Evolutionary conservation across 2,113 vertebrate species (phyloP), one percentile per base, ranked within the genome.

Genomic region (Ctenodactylus gundi): DNA sequence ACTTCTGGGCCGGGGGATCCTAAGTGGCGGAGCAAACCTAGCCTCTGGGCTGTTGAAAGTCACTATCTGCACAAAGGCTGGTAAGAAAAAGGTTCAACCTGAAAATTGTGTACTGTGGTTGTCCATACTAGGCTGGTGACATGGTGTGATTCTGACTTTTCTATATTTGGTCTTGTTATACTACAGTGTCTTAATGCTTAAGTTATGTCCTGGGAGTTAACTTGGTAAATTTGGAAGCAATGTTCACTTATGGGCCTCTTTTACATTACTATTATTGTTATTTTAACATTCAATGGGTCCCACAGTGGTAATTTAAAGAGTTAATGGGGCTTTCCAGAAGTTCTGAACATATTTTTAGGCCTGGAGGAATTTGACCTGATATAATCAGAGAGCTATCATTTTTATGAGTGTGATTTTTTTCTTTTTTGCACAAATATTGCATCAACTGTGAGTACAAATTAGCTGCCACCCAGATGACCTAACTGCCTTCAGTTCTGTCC

Each of bases 231-330:
- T 88, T 94, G 93, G 96, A 94, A 89, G 41, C 80, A 27, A 25
- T 49, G 20, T 60, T 67, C 75, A 91, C 89, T 92, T 41, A 1
- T 86, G 62, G 68, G 83, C 80, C 68, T 76, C 68, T 58, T 78
- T 85, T 70, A 87, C 76, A 49, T 36, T 55, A 57, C 67, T 90
- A 5, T 67, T 94, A 65, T 80, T 95, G 90, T 94, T 97, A 77
- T 96, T 95, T 88, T 89, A 95, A 92, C 95, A 77, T 84, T 86
- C 65, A n/a, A 11, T 80, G 94, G n/a, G 88, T 94, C 96, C 94
- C 92, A 83, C 53, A 67, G 89, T 58, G 95, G 84, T 89, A 1
- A 55, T 94, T 91, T 55, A 88, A 92, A 96, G 91, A 94, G 88
- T 91, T 91, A 94, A 93, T 58, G 55, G 55, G 51, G 80, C 67